Base-by-base conservation (phyloP, 2,113 vertebrate genomes). In the Sisor rabdophorus region DNA sequence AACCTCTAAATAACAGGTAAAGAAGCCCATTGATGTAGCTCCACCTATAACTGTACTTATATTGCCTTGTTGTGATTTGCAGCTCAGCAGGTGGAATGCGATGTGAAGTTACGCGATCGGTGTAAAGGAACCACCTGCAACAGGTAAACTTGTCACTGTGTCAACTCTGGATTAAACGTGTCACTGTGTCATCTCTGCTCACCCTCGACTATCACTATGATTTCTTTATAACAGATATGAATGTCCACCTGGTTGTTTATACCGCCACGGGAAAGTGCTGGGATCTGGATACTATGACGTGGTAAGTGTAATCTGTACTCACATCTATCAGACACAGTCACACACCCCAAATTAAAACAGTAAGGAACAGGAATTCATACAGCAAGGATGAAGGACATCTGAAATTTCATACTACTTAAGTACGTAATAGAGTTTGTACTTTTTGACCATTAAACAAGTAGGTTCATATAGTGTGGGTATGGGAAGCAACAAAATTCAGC, bases 91-190 rank as follows among this genome's bases (percentile, higher is more conserved):
- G 92, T 99, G 69, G 91, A 92, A n/a, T 98, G 97, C 90, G 95
- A 98, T 81, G 93, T 95, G 17, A 94, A 93, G 82, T 87, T 99
- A 81, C 93, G 97, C 83, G 97, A 99, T 86, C 93, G 90, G 60
- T 99, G 97, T 89, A 99, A 98, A 92, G 97, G 96, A 84, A 98
- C 97, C 55, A 96, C 97, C 48, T 99, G 97, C 72, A 99, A 98
- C 89, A 95, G 97, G 97, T 98, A 91, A 63, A 28, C 15, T 3
- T 1, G 22, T 48, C 28, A 68, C 22, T 68, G 2, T 48, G 2
- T 48, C 36, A 22, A 22, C 5, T 3, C 1, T 32, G 58, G 7
- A 17, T 9, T 26, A 12, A 12, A 50, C n/a, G 3, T 15, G 12
- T 48, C 28, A 68, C 22, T 68, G 2, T 48, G 2, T 48, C 36